Base-by-base conservation (phyloP, 2,797 vertebrate genomes). In the Discoglossus pictus region DNA sequence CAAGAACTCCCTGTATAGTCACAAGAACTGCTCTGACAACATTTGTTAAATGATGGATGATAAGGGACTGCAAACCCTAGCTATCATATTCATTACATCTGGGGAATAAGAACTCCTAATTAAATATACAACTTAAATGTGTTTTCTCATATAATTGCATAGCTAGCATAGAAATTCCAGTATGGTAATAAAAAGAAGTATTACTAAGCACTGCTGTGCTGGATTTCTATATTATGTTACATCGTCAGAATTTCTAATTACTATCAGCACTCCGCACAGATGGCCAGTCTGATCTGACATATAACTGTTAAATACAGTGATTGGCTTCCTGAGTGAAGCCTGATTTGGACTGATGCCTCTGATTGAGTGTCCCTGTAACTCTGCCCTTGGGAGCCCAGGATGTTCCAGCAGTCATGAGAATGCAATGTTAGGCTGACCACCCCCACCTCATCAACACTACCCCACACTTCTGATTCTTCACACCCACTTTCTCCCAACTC, bases 401-500 rank as follows among this genome's bases (percentile, higher is more conserved):
- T 64, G 53, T 64, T 56, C 61, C 36, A 18, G 17, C 40, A 46
- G 36, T 47, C 60, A 24, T 58, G 36, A 55, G 15, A n/a, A 53
- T 18, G 7, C 50, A 69, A 69, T 69, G 24, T 27, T 63, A 64
- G 53, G 51, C n/a, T n/a, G n/a, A n/a, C n/a, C 42, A 50, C 54
- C 38, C 42, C 61, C 25, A 34, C 52, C 12, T 15, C n/a, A n/a
- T n/a, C n/a, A n/a, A n/a, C n/a, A n/a, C 54, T 48, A 16, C 54
- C 54, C 36, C 54, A 24, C 54, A 15, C 12, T 12, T 10, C 40
- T 40, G 39, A 44, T 58, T 70, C 42, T 63, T 71, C 68, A 64
- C 68, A 64, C 60, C 61, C 44, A 58, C 60, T 71, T 71, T 64
- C 61, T 44, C 43, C 60, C 60, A 71, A 64, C 25, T 46, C 48